Evolutionary conservation across 1,140 invertebrate species (phyloP), one percentile per base, ranked within the genome.

Genomic region (Zaprionus nigranus): DNA sequence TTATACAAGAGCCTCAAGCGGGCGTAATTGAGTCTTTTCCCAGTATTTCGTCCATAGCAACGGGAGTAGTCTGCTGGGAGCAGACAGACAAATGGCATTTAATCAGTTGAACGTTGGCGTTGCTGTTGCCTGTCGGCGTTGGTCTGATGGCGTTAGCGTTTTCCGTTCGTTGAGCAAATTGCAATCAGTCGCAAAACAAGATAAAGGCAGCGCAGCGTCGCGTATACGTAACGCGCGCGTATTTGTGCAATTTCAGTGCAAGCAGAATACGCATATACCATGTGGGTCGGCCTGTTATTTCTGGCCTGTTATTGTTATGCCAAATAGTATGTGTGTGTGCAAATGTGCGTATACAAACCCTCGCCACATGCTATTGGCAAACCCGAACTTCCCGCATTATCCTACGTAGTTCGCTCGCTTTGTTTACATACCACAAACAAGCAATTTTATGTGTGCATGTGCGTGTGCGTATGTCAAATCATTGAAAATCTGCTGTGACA

Each of bases 401-500:
- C 34, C 6, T 15, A n/a, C n/a, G n/a, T n/a, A 76, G 62, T 60
- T 71, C 22, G 15, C 38, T 49, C 60, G 61, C 24, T 43, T 36
- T 66, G 69, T 76, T 65, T 72, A 61, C 57, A 66, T 36, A 66
- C 26, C 26, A 22, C 46, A 54, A 53, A 43, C 66, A 70, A 43
- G 38, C 59, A 49, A 43, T 51, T 60, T 26, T 36, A 24, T 17
- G 13, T 53, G 36, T 51, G 11, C 36, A 58, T 30, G 26, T 60
- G 28, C 49, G 20, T 30, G 51, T 36, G 34, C 38, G 56, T 62
- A 26, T 46, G 46, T 59, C 82, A 85, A 81, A 75, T 82, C 82
- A 73, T 57, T 66, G 75, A 59, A 81, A 85, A 85, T 81, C 74
- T 63, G 75, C 67, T 81, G 58, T 72, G 82, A 81, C 78, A 85